A percentile compares a stretch with the other conserved stretches of the same genome.
phyloP scores from a whole-genome alignment of 2,113 vertebrate species.

The Erinaceus europaeus region DNA sequence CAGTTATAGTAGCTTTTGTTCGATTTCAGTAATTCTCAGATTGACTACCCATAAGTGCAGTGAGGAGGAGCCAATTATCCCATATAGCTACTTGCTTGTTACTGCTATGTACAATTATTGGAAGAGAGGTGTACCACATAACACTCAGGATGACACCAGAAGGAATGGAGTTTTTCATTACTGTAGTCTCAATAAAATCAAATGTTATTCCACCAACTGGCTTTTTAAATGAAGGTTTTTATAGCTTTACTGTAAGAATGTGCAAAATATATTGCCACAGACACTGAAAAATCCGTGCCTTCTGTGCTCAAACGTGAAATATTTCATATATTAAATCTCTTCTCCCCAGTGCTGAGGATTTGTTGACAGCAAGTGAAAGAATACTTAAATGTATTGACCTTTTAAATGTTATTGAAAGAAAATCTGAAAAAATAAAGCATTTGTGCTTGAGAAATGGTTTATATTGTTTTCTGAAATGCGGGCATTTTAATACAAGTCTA shows the following conservation, averaged over 20 bases:
- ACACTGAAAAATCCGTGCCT: neutral
- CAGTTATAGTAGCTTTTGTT: slow-evolving; percentile 28
- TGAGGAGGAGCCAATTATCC: slow-evolving; percentile 41
- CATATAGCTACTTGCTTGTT: neutral
- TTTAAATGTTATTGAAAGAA: neutral
- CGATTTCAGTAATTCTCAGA: slow-evolving; percentile 62
- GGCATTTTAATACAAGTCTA: neutral
- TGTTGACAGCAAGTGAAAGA: neutral
- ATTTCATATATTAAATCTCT: neutral
- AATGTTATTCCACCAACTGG: slow-evolving; percentile 12
- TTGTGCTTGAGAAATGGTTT: neutral
- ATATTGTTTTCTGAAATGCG: neutral
- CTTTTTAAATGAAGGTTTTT: slow-evolving; percentile 37
- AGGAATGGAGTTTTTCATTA: slow-evolving; percentile 29
- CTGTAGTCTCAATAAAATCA: slow-evolving; percentile 51
- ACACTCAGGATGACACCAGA: slow-evolving; percentile 14
- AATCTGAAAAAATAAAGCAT: neutral
- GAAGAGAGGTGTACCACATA: neutral
- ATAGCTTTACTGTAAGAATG: slow-evolving; percentile 21
- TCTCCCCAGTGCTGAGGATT: neutral
- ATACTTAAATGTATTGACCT: neutral
- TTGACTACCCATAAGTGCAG: slow-evolving; percentile 40
- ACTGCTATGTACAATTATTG: slow-evolving; percentile 41
- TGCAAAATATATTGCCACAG: neutral
- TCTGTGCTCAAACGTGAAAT: neutral